These are phyloP conservation scores for Leucoraja ocellata DNA, from an alignment of 2,797 vertebrate genomes.

Conservation along the genomic window DNA sequence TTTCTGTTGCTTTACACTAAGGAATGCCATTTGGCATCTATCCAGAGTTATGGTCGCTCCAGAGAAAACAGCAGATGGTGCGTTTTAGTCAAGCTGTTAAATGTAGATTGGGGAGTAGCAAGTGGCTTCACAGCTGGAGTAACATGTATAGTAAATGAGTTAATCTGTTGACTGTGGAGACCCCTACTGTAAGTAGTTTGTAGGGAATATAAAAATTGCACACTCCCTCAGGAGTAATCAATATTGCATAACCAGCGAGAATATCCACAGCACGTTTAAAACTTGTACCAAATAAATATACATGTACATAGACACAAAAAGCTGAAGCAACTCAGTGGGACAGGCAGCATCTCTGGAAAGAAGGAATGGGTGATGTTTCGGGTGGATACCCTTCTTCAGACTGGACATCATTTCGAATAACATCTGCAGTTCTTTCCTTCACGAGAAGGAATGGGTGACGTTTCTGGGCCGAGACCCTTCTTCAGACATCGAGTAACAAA, in stretches of 20 bases:
- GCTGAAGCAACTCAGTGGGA: too few species aligned
- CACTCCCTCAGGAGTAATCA: background rate
- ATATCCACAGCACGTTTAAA: background rate
- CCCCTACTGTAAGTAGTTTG: background rate
- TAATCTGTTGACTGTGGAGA: background rate
- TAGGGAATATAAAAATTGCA: too few species aligned
- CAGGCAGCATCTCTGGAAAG: too few species aligned
- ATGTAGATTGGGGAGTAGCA: background rate
- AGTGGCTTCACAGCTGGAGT: background rate
- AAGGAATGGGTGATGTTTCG: too few species aligned
- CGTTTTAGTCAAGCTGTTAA: background rate
- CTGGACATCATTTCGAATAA: too few species aligned
- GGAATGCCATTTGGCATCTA: slow-evolving; percentile 1
- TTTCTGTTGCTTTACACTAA: background rate
- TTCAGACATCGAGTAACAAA: too few species aligned
- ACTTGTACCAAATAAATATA: background rate
- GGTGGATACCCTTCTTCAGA: too few species aligned
- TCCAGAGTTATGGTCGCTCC: background rate
- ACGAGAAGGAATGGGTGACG: too few species aligned
- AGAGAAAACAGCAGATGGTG: slow-evolving; percentile 16
- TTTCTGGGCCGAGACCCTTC: too few species aligned
- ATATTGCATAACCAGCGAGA: background rate
- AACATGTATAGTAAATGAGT: background rate
- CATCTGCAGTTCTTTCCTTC: too few species aligned
- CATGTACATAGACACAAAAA: too few species aligned